Conservation (phyloP, 1,140 invertebrate genomes). For the Lutraria rhynchaena region DNA sequence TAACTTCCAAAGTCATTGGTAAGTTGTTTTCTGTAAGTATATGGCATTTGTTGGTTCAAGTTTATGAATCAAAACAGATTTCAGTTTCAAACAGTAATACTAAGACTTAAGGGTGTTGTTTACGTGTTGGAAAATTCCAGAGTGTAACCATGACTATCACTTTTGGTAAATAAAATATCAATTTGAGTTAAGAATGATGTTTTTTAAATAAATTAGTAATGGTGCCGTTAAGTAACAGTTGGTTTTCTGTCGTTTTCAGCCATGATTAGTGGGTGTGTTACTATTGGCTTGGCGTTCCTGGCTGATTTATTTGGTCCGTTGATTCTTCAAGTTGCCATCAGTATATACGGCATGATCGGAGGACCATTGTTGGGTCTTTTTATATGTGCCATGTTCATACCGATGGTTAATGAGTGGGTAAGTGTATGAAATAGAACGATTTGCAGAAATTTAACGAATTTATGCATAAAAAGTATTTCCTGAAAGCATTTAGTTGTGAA, state of each 20-base stretch:
- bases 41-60: no score
- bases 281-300: conserved; percentile 56
- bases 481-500: background rate
- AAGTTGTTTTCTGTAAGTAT: no score
- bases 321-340: conserved; percentile 84
- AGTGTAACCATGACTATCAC: no score
- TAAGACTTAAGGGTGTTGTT: no score
- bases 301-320: conserved; percentile 41
- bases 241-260: conserved; percentile 44
- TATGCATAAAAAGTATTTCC: background rate
- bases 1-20: conserved; percentile 86
- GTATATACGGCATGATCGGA: conserved; percentile 78
- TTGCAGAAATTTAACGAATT: background rate
- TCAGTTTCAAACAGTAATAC: no score
- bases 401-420: conserved; percentile 76
- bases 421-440: conserved; percentile 8
- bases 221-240: no score
- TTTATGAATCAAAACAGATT: no score
- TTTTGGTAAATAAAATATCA: no score
- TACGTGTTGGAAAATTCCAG: no score
- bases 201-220: no score
- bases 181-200: no score
- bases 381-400: conserved; percentile 77
- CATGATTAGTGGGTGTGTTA: conserved; percentile 37
- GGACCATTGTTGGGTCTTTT: conserved; percentile 78